These are phyloP conservation scores for Glomeris marginata DNA, from an alignment of 2,888 invertebrate species.

Conservation along the genomic window DNA sequence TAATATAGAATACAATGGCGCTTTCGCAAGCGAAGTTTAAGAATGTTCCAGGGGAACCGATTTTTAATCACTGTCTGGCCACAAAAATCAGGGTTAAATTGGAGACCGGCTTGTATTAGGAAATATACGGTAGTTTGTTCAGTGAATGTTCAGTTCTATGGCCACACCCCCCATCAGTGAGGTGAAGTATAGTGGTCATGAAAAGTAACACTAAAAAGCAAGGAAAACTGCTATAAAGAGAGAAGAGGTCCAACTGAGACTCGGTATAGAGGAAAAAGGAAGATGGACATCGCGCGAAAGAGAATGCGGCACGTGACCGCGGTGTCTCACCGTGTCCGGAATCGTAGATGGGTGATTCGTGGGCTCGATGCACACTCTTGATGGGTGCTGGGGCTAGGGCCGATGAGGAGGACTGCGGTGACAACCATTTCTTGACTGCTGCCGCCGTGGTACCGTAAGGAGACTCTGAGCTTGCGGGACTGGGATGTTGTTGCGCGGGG, in stretches of 20 bases:
- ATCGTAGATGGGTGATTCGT: slow-evolving; percentile 9
- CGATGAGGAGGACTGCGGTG: slow-evolving; percentile 16
- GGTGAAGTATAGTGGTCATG: neutral
- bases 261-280: too few relatives aligned
- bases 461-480: slow-evolving; percentile 11
- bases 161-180: too few relatives aligned
- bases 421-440: slow-evolving; percentile 26
- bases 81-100: too few relatives aligned
- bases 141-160: too few relatives aligned
- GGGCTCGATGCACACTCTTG: slow-evolving; percentile 8
- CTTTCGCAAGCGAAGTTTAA: neutral
- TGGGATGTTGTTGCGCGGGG: neutral
- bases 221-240: neutral
- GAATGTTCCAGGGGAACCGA: neutral
- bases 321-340: slow-evolving; percentile 6
- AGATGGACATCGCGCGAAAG: neutral
- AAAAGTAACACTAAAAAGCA: neutral
- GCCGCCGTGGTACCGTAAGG: slow-evolving; percentile 27
- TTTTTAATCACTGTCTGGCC: too few relatives aligned
- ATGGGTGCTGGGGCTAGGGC: slow-evolving; percentile 1
- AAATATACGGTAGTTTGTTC: too few relatives aligned
- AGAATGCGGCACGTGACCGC: neutral
- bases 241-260: too few relatives aligned
- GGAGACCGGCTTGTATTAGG: too few relatives aligned
- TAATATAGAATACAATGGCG: too few relatives aligned